A percentile compares a stretch with the other conserved stretches of the same genome.
Conservation (phyloP, 2,888 invertebrate species). For the Tridacna gigas region DNA sequence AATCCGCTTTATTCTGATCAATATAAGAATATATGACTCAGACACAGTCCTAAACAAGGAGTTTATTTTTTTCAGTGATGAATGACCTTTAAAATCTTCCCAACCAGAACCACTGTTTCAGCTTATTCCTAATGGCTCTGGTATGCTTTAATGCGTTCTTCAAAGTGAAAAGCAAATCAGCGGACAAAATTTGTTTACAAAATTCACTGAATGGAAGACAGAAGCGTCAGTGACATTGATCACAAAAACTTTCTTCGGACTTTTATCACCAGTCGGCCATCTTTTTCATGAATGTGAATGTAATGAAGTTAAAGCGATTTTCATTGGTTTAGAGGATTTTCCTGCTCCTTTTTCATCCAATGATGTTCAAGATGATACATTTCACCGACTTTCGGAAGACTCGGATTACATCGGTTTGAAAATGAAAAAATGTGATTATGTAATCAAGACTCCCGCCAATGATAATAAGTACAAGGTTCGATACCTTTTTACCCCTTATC, state of each 20-base stretch:
- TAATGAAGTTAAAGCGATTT: neutral
- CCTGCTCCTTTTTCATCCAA: conserved; percentile 10
- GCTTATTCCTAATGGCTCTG: no score
- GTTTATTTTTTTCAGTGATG: no score
- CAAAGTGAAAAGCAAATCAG: no score
- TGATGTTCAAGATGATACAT: neutral
- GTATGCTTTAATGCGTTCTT: no score
- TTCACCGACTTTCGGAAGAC: neutral
- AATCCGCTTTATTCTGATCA: no score
- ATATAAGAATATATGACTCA: no score
- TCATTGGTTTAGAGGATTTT: conserved; percentile 7
- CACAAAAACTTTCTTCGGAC: neutral
- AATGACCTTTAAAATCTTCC: no score
- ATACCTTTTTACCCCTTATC: neutral
- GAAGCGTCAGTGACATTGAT: no score
- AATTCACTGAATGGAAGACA: conserved; percentile 10
- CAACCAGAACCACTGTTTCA: no score
- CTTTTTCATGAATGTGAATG: conserved; percentile 8
- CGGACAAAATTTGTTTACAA: no score
- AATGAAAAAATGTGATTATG: neutral
- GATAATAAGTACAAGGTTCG: neutral
- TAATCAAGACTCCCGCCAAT: no score
- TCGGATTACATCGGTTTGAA: neutral
- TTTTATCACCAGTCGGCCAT: conserved; percentile 21
- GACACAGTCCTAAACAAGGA: no score